A percentile compares a stretch with the other conserved stretches of the same genome.
Conservation (phyloP, 2,797 vertebrate genomes). For the Sebastes jordani region DNA sequence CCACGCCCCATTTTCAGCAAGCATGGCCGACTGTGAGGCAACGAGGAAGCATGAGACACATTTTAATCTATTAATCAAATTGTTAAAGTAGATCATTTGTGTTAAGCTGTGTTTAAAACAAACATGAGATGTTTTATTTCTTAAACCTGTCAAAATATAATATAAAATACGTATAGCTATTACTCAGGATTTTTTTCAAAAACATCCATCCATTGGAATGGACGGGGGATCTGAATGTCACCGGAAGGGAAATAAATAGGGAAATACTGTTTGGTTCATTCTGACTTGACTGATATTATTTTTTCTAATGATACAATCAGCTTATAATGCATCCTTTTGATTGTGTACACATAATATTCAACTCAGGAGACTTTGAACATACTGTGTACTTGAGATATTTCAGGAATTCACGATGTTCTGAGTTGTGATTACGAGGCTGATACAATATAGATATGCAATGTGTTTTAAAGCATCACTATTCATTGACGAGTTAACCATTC, state of each 20-base stretch:
- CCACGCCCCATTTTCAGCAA: background rate
- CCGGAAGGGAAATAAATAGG: too few species aligned
- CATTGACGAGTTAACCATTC: background rate
- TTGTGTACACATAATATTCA: background rate
- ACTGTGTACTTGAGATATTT: too few species aligned
- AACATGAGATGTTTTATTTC: background rate
- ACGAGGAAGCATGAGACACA: background rate
- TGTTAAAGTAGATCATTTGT: background rate
- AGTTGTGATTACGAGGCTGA: too few species aligned
- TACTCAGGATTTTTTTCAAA: too few species aligned
- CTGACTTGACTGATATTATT: background rate
- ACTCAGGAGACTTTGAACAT: background rate
- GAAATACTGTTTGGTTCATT: background rate
- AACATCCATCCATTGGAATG: too few species aligned
- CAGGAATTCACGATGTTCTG: too few species aligned
- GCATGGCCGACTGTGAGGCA: background rate
- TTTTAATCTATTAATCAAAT: background rate
- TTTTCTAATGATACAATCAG: background rate
- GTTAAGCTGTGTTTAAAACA: background rate
- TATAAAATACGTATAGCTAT: background rate
- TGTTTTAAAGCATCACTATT: background rate
- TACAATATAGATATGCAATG: too few species aligned
- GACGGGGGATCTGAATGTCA: too few species aligned
- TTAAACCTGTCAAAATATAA: background rate
- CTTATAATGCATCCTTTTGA: background rate